Percentiles rank a stretch among this genome's conserved stretches.
Evolutionary conservation across 1,140 invertebrate genomes (phyloP).

Genomic region (Calephelis nemesis): DNA sequence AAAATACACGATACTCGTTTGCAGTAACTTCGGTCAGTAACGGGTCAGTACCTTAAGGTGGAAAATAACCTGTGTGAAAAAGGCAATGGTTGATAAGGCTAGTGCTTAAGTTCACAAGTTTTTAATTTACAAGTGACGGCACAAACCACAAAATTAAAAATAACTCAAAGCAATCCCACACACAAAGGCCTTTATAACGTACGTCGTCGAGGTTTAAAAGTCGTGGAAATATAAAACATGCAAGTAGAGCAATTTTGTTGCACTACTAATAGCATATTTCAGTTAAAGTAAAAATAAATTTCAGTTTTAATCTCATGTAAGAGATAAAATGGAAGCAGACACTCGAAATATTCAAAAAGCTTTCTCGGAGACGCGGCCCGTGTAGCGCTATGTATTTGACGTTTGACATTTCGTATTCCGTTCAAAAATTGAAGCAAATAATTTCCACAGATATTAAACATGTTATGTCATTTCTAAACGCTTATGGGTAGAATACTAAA

Average conservation of each 20-base stretch:
- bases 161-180: too few species aligned
- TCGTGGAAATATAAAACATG: conserved; percentile 11
- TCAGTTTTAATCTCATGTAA: conserved; percentile 8
- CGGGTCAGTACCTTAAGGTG: too few species aligned
- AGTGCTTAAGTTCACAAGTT: too few species aligned
- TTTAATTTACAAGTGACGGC: too few species aligned
- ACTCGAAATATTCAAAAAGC: conserved; percentile 27
- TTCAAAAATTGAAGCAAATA: conserved; percentile 13
- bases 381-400: conserved; percentile 16
- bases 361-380: conserved; percentile 21
- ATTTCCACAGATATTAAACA: conserved; percentile 16
- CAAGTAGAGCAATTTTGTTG: background rate
- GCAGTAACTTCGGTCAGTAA: too few species aligned
- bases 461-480: background rate
- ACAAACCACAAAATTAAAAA: too few species aligned
- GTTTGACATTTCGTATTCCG: conserved; percentile 15
- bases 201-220: conserved; percentile 6
- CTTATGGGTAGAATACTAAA: background rate
- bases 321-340: conserved; percentile 16
- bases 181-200: too few species aligned
- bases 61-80: too few species aligned
- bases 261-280: conserved; percentile 18
- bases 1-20: too few species aligned
- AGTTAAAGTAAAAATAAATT: conserved; percentile 14
- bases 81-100: too few species aligned